phyloP scores from a whole-genome alignment of 2,888 invertebrate species.

The Calameuta filiformis region DNA sequence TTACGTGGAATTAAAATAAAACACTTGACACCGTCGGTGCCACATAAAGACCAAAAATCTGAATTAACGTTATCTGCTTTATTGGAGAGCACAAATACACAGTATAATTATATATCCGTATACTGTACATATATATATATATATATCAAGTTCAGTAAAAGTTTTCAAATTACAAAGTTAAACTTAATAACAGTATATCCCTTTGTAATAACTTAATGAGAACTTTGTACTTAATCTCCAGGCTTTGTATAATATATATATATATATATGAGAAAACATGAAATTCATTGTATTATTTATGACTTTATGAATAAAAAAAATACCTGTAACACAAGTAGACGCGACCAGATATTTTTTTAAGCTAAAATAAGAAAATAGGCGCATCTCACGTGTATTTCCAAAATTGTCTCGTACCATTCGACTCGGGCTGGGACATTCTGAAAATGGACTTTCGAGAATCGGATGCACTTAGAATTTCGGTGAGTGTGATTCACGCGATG shows the following conservation, averaged over 20 bases:
- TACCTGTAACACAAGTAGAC: neutral
- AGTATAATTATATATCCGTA: neutral
- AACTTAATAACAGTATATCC: too few relatives aligned
- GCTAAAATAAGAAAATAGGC: neutral
- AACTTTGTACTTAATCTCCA: too few relatives aligned
- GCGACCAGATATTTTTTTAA: neutral
- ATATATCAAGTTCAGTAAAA: too few relatives aligned
- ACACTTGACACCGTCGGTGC: neutral
- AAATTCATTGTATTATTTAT: neutral
- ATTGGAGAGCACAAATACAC: neutral
- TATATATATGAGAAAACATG: neutral
- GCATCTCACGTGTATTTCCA: neutral
- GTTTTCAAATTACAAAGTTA: too few relatives aligned
- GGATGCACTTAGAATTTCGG: slow-evolving; percentile 43
- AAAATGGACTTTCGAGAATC: slow-evolving; percentile 46
- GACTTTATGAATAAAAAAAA: neutral
- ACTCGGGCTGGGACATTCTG: neutral
- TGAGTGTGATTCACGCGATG: slow-evolving; percentile 36
- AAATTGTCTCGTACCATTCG: neutral
- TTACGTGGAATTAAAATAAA: neutral
- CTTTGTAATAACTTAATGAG: too few relatives aligned
- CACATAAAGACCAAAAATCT: neutral
- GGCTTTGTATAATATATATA: too few relatives aligned
- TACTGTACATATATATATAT: too few relatives aligned
- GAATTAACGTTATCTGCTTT: neutral